Conservation (phyloP, 2,888 invertebrate species). For the Cephus rjabovi region DNA sequence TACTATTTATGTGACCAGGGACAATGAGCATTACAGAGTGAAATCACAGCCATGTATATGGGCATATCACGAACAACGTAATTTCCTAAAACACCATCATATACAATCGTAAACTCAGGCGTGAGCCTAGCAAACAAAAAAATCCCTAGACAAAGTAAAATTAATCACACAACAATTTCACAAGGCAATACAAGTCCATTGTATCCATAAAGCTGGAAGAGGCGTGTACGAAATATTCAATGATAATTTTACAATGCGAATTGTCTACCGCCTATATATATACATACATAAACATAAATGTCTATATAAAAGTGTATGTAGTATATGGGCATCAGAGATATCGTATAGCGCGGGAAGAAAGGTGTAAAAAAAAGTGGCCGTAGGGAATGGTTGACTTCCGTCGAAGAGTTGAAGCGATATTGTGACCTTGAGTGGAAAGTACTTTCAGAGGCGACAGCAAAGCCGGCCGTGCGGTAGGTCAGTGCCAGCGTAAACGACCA, state of each 20-base stretch:
- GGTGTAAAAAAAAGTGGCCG: neutral
- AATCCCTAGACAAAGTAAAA: neutral
- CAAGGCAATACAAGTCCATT: neutral
- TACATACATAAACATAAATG: neutral
- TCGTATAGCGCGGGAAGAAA: neutral
- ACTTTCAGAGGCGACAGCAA: slow-evolving; percentile 1
- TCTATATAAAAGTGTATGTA: neutral
- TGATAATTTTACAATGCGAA: neutral
- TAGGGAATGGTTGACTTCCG: neutral
- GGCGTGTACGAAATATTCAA: neutral
- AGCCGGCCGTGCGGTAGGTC: slow-evolving; percentile 3
- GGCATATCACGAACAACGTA: neutral
- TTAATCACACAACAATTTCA: neutral
- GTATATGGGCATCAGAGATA: neutral
- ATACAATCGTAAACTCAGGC: neutral
- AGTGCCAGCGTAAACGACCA: neutral
- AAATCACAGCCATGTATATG: neutral
- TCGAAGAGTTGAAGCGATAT: slow-evolving; percentile 4
- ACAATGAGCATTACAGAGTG: neutral
- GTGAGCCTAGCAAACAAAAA: neutral
- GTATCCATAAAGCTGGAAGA: neutral
- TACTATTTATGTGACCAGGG: neutral
- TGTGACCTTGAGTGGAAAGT: slow-evolving; percentile 4
- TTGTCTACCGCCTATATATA: neutral
- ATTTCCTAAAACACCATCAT: neutral